Conservation (phyloP, 2,888 invertebrate genomes). For the Melanchra persicariae region DNA sequence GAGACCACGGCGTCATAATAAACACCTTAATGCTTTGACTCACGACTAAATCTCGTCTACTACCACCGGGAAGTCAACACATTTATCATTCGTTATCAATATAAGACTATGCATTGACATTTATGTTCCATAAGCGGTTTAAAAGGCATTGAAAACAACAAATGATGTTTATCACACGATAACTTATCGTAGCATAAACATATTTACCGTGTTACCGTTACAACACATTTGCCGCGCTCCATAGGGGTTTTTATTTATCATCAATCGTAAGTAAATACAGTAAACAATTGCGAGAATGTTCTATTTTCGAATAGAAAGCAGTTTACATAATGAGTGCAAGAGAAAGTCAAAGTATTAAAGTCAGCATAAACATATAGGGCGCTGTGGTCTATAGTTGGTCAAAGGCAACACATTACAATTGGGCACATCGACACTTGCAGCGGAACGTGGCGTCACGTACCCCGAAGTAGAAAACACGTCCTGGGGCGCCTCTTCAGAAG, state of each 20-base stretch:
- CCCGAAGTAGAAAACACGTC: constrained; percentile 92
- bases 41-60: constrained; percentile 25
- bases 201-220: constrained; percentile 25
- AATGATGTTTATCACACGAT: constrained; percentile 46
- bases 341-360: constrained; percentile 54
- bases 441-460: constrained; percentile 89
- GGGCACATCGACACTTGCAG: constrained; percentile 81
- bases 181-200: constrained; percentile 44
- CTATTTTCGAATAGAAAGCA: constrained; percentile 13
- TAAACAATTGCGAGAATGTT: constrained; percentile 14
- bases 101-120: constrained; percentile 27
- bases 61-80: constrained; percentile 12
- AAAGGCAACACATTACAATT: constrained; percentile 82
- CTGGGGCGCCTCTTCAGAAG: constrained; percentile 96
- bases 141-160: constrained; percentile 42
- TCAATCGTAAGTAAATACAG: constrained; percentile 9
- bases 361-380: constrained; percentile 53
- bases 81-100: constrained; percentile 44
- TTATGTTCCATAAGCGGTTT: constrained; percentile 30
- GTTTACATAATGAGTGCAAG: constrained; percentile 1
- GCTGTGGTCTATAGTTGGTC: constrained; percentile 70
- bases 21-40: constrained; percentile 61
- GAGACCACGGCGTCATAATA: constrained; percentile 73
- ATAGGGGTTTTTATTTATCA: constrained; percentile 15
- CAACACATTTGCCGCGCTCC: constrained; percentile 4